Conservation (phyloP, 2,888 invertebrate genomes). For the Leptopilina myrica region DNA sequence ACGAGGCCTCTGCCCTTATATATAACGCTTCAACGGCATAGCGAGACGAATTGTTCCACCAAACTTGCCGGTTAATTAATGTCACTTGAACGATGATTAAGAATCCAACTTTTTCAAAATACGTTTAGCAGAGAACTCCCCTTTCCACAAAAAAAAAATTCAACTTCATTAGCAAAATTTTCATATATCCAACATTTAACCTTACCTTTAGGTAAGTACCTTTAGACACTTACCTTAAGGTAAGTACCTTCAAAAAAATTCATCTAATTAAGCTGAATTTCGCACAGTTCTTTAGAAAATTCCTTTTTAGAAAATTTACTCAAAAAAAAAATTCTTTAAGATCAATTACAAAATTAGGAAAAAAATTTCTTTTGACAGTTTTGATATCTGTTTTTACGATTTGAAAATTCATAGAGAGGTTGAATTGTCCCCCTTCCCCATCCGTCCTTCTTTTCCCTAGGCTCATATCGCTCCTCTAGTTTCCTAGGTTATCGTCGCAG, state of each 20-base stretch:
- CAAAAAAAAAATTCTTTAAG: too few relatives aligned
- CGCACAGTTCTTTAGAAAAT: too few relatives aligned
- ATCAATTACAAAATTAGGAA: too few relatives aligned
- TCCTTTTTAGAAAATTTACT: too few relatives aligned
- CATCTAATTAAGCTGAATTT: too few relatives aligned
- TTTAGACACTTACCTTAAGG: neutral
- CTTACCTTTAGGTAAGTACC: neutral
- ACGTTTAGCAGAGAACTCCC: neutral
- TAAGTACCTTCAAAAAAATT: too few relatives aligned
- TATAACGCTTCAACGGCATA: neutral
- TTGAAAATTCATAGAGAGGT: neutral
- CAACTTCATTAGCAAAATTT: constrained; percentile 12
- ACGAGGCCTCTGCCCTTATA: constrained; percentile 21
- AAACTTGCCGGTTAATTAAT: constrained; percentile 32
- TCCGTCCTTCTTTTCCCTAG: constrained; percentile 38
- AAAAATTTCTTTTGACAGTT: too few relatives aligned
- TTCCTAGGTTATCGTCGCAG: constrained; percentile 45
- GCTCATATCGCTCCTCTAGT: constrained; percentile 29
- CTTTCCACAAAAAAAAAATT: neutral
- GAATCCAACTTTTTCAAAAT: constrained; percentile 19
- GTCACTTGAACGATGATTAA: constrained; percentile 34
- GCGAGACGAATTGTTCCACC: constrained; percentile 37
- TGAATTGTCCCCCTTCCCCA: constrained; percentile 1
- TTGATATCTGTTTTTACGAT: too few relatives aligned
- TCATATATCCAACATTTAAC: neutral